Conservation (phyloP, 2,113 vertebrate genomes). For the Albula glossodonta region DNA sequence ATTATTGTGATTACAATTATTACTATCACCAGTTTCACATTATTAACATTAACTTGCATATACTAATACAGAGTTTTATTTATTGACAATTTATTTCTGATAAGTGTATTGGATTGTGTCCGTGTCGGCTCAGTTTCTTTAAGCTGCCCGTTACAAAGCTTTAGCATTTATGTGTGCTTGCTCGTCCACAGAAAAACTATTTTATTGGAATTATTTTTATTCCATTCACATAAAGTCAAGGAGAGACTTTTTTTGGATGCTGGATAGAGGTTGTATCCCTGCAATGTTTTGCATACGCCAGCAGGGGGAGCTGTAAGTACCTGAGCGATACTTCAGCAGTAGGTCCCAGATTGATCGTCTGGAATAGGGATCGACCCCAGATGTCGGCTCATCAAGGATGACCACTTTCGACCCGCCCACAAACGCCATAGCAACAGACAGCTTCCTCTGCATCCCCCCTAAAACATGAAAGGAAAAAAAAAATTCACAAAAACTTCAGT, state of each 20-base stretch:
- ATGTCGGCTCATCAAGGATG: constrained; percentile 88
- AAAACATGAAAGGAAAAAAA: constrained; percentile 25
- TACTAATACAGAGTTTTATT: too few species aligned
- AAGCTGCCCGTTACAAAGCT: background rate
- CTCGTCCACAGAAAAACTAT: too few species aligned
- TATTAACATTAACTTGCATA: too few species aligned
- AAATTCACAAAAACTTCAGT: background rate
- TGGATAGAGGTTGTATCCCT: background rate
- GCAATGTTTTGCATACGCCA: background rate
- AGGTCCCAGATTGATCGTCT: constrained; percentile 87
- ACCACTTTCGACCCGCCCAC: constrained; percentile 81
- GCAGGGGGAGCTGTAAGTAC: constrained; percentile 53
- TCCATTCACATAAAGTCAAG: too few species aligned
- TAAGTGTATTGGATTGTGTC: too few species aligned
- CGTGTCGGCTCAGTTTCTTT: too few species aligned
- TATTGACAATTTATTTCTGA: too few species aligned
- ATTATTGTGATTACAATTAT: too few species aligned
- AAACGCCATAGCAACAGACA: constrained; percentile 88
- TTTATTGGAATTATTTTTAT: too few species aligned
- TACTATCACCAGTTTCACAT: too few species aligned
- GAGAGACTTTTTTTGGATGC: too few species aligned
- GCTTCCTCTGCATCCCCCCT: constrained; percentile 85
- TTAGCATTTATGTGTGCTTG: too few species aligned
- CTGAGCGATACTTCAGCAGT: constrained; percentile 79
- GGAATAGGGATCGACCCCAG: constrained; percentile 89